phyloP scores from a whole-genome alignment of 53 echinoderm and acorn worm genomes.

The Pentamera pediparva region DNA sequence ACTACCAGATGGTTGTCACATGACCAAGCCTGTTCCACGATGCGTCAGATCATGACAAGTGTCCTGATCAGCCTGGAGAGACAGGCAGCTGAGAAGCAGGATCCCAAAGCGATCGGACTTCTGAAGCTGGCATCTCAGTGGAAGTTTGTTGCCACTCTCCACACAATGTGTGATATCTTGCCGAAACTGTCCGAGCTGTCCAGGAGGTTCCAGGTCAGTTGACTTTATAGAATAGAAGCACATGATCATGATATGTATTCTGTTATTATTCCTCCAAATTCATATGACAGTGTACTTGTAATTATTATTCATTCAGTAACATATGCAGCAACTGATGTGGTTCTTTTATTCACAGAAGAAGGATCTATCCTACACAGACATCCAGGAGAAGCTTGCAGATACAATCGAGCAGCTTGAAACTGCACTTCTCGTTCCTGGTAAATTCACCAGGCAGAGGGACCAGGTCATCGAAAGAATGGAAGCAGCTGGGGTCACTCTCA shows the following conservation, averaged over 20 bases:
- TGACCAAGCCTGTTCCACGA: background rate
- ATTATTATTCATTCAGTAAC: too few species aligned
- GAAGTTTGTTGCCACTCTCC: constrained; percentile 34
- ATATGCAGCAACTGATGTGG: too few species aligned
- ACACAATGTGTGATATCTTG: constrained; percentile 35
- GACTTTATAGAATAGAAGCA: background rate
- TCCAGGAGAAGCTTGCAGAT: constrained; percentile 7
- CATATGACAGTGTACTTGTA: too few species aligned
- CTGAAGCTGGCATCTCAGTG: constrained; percentile 1
- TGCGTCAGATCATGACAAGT: background rate
- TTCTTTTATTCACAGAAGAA: background rate
- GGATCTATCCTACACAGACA: background rate
- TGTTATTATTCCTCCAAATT: too few species aligned
- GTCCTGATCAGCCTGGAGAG: background rate
- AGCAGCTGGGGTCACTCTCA: background rate
- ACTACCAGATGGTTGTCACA: constrained; percentile 8
- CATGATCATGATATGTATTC: background rate
- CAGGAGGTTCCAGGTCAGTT: constrained; percentile 28
- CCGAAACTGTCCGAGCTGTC: constrained; percentile 1
- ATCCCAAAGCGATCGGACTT: background rate
- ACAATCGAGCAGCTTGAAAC: constrained; percentile 11
- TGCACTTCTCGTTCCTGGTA: constrained; percentile 4
- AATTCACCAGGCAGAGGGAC: constrained; percentile 6
- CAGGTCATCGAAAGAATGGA: background rate
- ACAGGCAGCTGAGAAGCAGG: background rate